Evolutionary conservation across 2,888 invertebrate genomes (phyloP).

Genomic region (Arctia plantaginis): DNA sequence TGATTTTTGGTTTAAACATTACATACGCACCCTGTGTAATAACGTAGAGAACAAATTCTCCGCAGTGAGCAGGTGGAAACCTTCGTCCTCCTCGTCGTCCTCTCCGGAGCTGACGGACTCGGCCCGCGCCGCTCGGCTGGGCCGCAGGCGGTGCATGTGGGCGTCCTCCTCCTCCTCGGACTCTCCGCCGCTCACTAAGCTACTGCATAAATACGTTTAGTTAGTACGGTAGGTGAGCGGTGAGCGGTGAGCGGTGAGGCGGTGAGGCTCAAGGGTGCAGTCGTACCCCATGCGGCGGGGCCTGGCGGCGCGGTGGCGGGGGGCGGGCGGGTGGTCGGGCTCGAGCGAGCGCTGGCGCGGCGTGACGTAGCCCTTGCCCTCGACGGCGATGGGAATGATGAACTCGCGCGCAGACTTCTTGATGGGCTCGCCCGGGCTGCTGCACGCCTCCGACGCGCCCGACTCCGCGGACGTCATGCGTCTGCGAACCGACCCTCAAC

Average conservation of each 20-base stretch:
- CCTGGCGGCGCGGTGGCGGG: conserved; percentile 50
- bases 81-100: conserved; percentile 95
- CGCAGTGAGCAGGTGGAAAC: conserved; percentile 96
- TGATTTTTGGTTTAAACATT: too few species aligned
- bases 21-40: conserved; percentile 89
- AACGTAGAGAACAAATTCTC: conserved; percentile 96
- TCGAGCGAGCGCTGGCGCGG: conserved; percentile 91
- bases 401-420: conserved; percentile 96
- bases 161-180: conserved; percentile 90
- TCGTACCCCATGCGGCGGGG: conserved; percentile 89
- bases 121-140: conserved; percentile 89
- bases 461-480: conserved; percentile 89
- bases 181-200: conserved; percentile 89
- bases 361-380: conserved; percentile 95
- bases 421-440: conserved; percentile 88
- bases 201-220: too few species aligned
- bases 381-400: conserved; percentile 97
- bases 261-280: background rate
- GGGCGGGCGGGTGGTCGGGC: conserved; percentile 84
- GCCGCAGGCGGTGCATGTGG: conserved; percentile 90
- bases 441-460: conserved; percentile 82
- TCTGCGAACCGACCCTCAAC: conserved; percentile 49
- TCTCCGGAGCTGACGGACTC: conserved; percentile 96
- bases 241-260: too few species aligned
- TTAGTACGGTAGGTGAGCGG: too few species aligned